Evolutionary conservation across 2,113 vertebrate genomes (phyloP), one percentile per base, ranked within the genome.

Genomic region (Mormyrus iriodes): DNA sequence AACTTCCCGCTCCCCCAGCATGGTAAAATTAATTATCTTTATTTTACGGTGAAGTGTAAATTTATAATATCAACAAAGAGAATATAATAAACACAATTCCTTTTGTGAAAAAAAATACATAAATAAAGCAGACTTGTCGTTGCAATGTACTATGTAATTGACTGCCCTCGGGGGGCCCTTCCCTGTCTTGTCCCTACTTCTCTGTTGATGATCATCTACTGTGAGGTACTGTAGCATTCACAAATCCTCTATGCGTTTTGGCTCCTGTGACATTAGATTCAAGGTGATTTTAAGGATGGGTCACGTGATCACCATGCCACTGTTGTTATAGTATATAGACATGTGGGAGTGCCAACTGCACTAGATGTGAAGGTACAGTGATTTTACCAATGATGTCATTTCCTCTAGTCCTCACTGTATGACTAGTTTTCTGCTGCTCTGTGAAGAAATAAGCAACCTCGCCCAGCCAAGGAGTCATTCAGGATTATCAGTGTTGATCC

Each of bases 401-500:
- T 91, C 90, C 90, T 91, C 84, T 89, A 79, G 91, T 91, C 94
- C 91, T 92, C n/a, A 91, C 88, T 91, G 90, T 89, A 90, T 92
- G 89, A 92, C 27, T 53, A 0, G 3, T 42, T 82, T 19, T 82
- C 65, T 73, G 10, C 42, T 49, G 48, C 4, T 88, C 87, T 49
- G 58, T 88, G 61, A 44, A 73, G 44, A 44, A 69, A n/a, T 48
- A n/a, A 88, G 46, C 15, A 44, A 48, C 89, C 73, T 49, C 17
- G 53, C 86, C 65, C 90, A 88, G 87, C 58, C 90, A 91, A 84
- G 90, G 42, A 73, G 90, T 88, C 69, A 84, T 90, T 91, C 88
- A 94, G 49, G 90, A 94, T 96, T 96, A 96, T 96, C 95, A 95
- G 87, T 96, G 94, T 96, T 96, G 92, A 94, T 96, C 91, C 96